phyloP scores from a whole-genome alignment of 2,113 vertebrate genomes.

The Alectura lathami region DNA sequence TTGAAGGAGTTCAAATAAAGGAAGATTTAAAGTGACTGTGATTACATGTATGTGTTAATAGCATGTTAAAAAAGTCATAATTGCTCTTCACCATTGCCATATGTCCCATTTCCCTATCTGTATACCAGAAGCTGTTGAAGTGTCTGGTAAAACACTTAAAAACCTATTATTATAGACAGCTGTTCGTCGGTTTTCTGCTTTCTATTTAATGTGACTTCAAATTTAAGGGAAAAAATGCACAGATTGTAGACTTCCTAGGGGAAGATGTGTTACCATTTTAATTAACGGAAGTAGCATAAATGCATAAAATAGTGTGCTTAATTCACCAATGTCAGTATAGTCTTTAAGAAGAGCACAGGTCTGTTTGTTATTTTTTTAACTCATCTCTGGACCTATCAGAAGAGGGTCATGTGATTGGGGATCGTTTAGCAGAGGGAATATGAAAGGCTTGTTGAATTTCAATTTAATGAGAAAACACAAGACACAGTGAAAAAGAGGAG shows the following conservation, averaged over 20 bases:
- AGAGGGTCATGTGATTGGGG: not conserved
- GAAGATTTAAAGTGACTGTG: slow-evolving; percentile 30
- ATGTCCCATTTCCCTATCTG: slow-evolving; percentile 17
- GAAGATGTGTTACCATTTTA: not conserved
- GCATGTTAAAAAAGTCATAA: slow-evolving; percentile 34
- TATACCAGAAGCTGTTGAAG: slow-evolving; percentile 6
- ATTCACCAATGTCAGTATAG: not conserved
- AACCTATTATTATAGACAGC: slow-evolving; percentile 35
- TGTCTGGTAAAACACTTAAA: slow-evolving; percentile 17
- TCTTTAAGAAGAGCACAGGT: not conserved
- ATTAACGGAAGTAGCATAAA: not conserved
- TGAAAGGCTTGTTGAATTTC: not conserved
- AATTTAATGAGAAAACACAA: not conserved
- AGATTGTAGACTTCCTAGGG: not conserved
- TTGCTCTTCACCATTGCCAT: slow-evolving; percentile 20
- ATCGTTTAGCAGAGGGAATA: not conserved
- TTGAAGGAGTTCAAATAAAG: slow-evolving; percentile 34
- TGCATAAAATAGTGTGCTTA: not conserved
- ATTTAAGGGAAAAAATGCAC: not conserved
- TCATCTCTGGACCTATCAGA: not conserved
- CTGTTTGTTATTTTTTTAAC: not conserved
- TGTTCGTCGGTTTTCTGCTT: slow-evolving; percentile 23
- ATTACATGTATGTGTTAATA: slow-evolving; percentile 24
- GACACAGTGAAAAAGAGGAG: not conserved
- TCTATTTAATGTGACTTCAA: slow-evolving; percentile 18